Conservation (phyloP, 2,888 invertebrate genomes). For the Timema cristinae region DNA sequence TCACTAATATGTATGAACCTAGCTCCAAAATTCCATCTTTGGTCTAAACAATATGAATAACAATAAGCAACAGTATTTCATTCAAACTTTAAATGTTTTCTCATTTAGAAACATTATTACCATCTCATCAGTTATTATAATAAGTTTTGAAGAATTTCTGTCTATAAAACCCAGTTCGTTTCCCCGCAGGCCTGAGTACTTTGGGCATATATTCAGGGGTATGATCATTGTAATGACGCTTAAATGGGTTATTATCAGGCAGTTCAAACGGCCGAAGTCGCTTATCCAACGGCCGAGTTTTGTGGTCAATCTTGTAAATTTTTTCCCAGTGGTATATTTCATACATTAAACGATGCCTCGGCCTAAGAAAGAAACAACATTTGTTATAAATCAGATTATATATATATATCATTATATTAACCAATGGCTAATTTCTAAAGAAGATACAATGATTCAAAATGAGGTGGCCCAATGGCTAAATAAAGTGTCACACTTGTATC, state of each 20-base stretch:
- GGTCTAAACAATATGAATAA: no score
- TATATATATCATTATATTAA: no score
- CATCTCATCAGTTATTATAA: not conserved
- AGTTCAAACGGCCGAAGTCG: constrained; percentile 68
- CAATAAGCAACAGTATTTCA: no score
- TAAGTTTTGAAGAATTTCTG: constrained; percentile 20
- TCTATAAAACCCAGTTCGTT: constrained; percentile 45
- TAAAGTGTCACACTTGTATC: no score
- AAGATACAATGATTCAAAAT: no score
- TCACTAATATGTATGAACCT: no score
- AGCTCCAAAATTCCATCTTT: no score
- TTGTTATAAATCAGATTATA: constrained; percentile 36
- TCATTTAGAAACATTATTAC: no score
- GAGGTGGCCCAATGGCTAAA: no score
- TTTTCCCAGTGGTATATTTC: constrained; percentile 79
- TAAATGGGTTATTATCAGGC: constrained; percentile 53
- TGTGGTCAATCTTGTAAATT: constrained; percentile 65
- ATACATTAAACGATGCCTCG: constrained; percentile 56
- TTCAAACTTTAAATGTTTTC: no score
- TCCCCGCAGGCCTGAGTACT: constrained; percentile 55
- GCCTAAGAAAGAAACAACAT: constrained; percentile 40
- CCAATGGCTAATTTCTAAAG: no score
- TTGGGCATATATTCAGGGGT: constrained; percentile 66
- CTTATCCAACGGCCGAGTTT: constrained; percentile 65
- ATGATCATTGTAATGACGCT: constrained; percentile 65